Evolutionary conservation across 1,140 invertebrate species (phyloP), one percentile per base, ranked within the genome.

Genomic region (Druon quercuslanigerum): DNA sequence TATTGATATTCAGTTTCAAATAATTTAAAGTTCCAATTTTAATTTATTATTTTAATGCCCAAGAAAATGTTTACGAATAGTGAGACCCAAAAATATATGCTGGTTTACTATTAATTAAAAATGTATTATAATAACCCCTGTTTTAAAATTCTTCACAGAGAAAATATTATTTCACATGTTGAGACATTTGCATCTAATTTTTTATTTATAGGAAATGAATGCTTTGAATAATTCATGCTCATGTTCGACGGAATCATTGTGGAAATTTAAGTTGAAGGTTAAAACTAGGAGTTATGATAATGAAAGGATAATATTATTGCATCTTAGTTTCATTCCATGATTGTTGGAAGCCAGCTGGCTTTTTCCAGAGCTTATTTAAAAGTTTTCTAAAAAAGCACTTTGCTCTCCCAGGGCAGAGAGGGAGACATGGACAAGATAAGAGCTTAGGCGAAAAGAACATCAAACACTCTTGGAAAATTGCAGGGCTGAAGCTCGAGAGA

Each of bases 401-500:
- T 74, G 74, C 72, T 71, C 20, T 50, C 60, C 20, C 72, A 54
- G 78, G 75, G 56, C 71, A 57, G 76, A 72, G 60, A 54, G 75
- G 66, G 20, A 71, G 79, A 78, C 76, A 74, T 74, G 81, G 79
- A 74, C 73, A 75, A 81, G 81, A 84, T 82, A 84, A 81, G 83
- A 79, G 78, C 80, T 83, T 79, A 77, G 80, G 74, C 79, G 78
- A 83, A 85, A 85, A 81, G 83, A 85, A 85, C 83, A 82, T 83
- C 82, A 85, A 83, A 85, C 80, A 78, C 75, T 80, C 80, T 85
- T 83, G 80, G 77, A 82, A 83, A 81, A 78, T 81, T 81, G 84
- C 78, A 79, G 72, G 77, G 83, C 75, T 77, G 79, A 84, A 78
- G 76, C 78, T 78, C 79, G 72, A 80, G 76, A 80, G 79, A 81